Evolutionary conservation across 2,797 vertebrate genomes (phyloP).

Genomic region (Borostomias antarcticus): DNA sequence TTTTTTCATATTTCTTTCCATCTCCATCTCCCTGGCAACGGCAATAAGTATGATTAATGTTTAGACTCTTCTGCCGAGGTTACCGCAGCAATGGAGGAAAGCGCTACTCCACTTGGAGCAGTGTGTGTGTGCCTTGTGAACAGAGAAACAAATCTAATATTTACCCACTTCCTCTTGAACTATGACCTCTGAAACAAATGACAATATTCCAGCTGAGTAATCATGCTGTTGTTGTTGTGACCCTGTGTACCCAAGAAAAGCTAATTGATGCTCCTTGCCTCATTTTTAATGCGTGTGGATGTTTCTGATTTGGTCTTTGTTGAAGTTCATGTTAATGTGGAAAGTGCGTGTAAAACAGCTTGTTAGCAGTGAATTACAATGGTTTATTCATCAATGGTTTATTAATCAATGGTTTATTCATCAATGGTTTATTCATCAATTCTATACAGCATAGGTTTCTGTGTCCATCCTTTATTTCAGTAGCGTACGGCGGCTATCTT

Average conservation of each 20-base stretch:
- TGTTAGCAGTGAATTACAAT: too few relatives aligned
- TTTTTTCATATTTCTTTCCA: conserved; percentile 6
- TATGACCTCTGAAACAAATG: conserved; percentile 45
- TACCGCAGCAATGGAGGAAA: conserved; percentile 62
- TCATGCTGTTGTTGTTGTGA: conserved; percentile 36
- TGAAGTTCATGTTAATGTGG: too few relatives aligned
- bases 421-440: too few relatives aligned
- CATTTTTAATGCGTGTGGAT: conserved; percentile 23
- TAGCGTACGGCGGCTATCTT: too few relatives aligned
- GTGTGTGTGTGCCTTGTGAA: conserved; percentile 39
- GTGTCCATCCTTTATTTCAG: too few relatives aligned
- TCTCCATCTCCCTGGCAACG: conserved; percentile 36
- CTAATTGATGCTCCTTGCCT: conserved; percentile 29
- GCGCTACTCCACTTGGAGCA: conserved; percentile 29
- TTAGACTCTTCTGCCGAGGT: conserved; percentile 60
- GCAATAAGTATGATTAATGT: conserved; percentile 68
- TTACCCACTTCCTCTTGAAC: conserved; percentile 52
- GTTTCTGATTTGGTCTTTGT: too few relatives aligned
- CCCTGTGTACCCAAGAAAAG: not conserved
- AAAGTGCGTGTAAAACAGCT: too few relatives aligned
- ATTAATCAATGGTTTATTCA: too few relatives aligned
- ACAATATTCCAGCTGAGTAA: conserved; percentile 34
- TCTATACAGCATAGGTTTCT: too few relatives aligned
- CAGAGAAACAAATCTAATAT: conserved; percentile 59
- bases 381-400: too few relatives aligned